A percentile compares a stretch with the other conserved stretches of the same genome.
These are phyloP conservation scores for Microtus pennsylvanicus DNA, from an alignment of 2,113 vertebrate genomes.

Conservation along the genomic window DNA sequence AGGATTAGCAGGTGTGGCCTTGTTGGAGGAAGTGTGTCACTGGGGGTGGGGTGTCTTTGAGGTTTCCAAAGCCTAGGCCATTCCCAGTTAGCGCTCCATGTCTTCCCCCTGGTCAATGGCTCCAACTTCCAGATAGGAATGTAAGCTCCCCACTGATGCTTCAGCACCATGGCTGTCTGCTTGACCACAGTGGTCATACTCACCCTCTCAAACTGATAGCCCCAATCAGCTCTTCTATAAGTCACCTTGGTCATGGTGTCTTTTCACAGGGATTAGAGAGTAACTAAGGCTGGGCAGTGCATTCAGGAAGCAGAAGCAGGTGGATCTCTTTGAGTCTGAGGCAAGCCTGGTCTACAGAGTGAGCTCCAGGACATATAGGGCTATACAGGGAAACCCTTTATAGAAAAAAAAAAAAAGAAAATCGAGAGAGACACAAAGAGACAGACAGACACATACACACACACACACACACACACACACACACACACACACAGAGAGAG, in stretches of 20 bases:
- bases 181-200: background rate
- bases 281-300: background rate
- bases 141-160: background rate
- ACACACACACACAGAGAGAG: too few relatives aligned
- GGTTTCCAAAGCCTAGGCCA: background rate
- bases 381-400: background rate
- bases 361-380: background rate
- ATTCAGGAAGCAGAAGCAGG: background rate
- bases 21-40: background rate
- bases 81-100: background rate
- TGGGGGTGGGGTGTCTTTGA: background rate
- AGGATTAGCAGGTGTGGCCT: background rate
- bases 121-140: background rate
- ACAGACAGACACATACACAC: too few relatives aligned
- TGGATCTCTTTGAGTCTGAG: background rate
- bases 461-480: too few relatives aligned
- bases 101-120: fast-evolving
- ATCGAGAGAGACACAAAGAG: background rate
- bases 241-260: background rate
- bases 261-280: background rate
- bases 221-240: background rate
- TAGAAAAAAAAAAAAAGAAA: background rate
- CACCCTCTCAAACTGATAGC: background rate
- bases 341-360: background rate
- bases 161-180: background rate